Conservation (phyloP, 2,113 vertebrate genomes). For the Pteronura brasiliensis region DNA sequence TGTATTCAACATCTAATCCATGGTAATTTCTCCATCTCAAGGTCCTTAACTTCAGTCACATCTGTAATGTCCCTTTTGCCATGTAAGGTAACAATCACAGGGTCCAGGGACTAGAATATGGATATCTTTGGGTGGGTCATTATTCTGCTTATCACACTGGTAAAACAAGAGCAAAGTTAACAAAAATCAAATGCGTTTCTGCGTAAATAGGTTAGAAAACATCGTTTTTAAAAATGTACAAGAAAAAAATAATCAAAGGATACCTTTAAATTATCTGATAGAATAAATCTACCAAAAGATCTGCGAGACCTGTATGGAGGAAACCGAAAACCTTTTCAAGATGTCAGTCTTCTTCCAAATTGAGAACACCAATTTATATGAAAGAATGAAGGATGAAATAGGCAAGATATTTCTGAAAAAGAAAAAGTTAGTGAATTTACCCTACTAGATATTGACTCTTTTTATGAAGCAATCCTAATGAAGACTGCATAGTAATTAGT, state of each 20-base stretch:
- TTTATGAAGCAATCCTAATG: neutral
- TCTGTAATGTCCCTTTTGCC: neutral
- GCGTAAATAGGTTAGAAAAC: neutral
- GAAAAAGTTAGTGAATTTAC: neutral
- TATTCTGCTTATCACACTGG: neutral
- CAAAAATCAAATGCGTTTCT: neutral
- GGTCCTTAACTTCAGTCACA: neutral
- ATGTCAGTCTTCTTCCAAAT: neutral
- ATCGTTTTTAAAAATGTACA: neutral
- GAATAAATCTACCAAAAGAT: neutral
- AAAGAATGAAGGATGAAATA: neutral
- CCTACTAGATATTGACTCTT: neutral
- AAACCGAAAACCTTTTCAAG: neutral
- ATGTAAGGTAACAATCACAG: neutral
- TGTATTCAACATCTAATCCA: neutral
- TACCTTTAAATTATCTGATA: neutral
- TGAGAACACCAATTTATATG: neutral
- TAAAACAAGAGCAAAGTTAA: neutral
- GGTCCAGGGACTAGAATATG: neutral
- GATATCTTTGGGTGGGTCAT: neutral
- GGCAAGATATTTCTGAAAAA: neutral
- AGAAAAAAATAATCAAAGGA: neutral
- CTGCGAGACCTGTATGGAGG: neutral
- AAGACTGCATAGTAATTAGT: neutral
- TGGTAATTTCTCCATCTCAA: neutral